These are phyloP conservation scores for Drosophila eohydei DNA, from an alignment of 2,888 invertebrate genomes.

Conservation along the genomic window DNA sequence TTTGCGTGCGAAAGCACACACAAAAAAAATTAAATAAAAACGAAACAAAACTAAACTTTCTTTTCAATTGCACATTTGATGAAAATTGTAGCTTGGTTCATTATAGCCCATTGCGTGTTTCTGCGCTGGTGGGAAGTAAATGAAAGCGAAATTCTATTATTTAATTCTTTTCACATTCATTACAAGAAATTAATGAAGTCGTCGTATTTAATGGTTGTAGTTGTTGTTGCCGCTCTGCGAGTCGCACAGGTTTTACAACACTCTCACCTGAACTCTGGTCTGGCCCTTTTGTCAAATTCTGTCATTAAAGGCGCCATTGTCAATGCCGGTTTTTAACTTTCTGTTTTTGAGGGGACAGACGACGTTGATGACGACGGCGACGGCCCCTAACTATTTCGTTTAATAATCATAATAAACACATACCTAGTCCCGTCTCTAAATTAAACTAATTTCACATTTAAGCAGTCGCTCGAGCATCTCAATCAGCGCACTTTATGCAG, in stretches of 20 bases:
- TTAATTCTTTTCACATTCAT: slow-evolving; percentile 82
- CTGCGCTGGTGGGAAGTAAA: slow-evolving; percentile 62
- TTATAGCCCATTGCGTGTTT: slow-evolving; percentile 67
- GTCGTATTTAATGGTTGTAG: slow-evolving; percentile 27
- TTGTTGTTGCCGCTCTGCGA: slow-evolving; percentile 11
- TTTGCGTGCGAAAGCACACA: slow-evolving; percentile 21
- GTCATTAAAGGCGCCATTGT: slow-evolving; percentile 71
- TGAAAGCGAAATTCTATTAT: slow-evolving; percentile 84
- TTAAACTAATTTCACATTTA: slow-evolving; percentile 54
- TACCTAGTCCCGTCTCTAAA: slow-evolving; percentile 20
- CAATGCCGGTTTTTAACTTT: slow-evolving; percentile 64
- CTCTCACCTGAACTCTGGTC: slow-evolving; percentile 56
- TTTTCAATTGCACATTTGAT: slow-evolving; percentile 67
- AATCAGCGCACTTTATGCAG: slow-evolving; percentile 43
- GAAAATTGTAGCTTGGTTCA: slow-evolving; percentile 55
- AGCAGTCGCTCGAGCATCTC: slow-evolving; percentile 21
- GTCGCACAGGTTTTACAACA: slow-evolving; percentile 34
- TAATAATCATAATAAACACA: slow-evolving; percentile 53
- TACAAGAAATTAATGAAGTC: slow-evolving; percentile 71
- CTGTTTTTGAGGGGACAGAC: slow-evolving; percentile 54
- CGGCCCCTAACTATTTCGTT: slow-evolving; percentile 56
- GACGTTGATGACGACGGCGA: neutral
- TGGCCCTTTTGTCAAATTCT: slow-evolving; percentile 67
- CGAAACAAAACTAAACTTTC: slow-evolving; percentile 60
- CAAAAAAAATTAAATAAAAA: neutral